Evolutionary conservation across 2,888 invertebrate species (phyloP).

Genomic region (Sesia apiformis): DNA sequence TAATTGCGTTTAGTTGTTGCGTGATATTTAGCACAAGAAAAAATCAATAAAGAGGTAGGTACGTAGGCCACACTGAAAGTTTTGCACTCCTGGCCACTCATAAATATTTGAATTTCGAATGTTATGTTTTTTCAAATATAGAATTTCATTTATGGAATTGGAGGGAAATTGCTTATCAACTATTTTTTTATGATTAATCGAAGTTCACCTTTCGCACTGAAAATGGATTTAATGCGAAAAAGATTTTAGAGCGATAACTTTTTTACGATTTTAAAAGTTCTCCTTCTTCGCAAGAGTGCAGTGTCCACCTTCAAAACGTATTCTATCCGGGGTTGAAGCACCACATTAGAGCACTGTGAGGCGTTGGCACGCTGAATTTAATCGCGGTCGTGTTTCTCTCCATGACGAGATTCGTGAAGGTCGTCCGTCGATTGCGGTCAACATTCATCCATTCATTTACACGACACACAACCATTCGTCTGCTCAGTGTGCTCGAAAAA

Average conservation of each 20-base stretch:
- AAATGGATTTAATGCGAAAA: not conserved
- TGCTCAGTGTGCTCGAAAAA: too few species aligned
- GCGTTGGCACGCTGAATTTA: too few species aligned
- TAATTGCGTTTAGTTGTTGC: too few species aligned
- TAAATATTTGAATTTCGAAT: not conserved
- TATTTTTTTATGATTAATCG: not conserved
- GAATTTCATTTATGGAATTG: not conserved
- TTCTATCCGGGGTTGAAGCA: not conserved
- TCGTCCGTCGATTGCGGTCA: too few species aligned
- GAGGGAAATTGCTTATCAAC: not conserved
- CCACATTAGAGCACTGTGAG: too few species aligned
- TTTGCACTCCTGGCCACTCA: not conserved
- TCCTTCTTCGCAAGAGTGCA: not conserved
- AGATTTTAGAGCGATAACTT: not conserved
- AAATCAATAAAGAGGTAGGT: too few species aligned
- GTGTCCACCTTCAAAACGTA: not conserved
- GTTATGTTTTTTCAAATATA: not conserved
- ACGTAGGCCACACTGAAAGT: not conserved
- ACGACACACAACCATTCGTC: too few species aligned
- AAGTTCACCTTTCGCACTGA: not conserved
- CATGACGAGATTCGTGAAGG: too few species aligned
- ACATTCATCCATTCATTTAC: too few species aligned
- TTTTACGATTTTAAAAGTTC: not conserved
- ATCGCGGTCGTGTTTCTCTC: too few species aligned
- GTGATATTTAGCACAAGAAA: too few species aligned